phyloP scores from a whole-genome alignment of 2,888 invertebrate genomes.

The Capitulum mitella region DNA sequence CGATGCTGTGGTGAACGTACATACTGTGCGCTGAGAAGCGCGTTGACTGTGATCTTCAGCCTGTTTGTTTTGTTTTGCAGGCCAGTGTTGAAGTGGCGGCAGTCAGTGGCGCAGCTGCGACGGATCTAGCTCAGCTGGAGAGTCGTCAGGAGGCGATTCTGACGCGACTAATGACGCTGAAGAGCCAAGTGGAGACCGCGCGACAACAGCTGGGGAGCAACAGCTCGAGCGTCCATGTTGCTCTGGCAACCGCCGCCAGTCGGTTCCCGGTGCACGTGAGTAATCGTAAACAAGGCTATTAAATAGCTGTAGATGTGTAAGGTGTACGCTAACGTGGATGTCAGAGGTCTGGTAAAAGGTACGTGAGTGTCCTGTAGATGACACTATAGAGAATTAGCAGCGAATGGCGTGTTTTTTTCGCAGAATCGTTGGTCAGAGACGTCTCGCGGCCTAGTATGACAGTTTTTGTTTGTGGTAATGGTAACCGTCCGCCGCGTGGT shows the following conservation, averaged over 20 bases:
- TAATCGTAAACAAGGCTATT: neutral
- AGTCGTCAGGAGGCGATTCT: conserved; percentile 31
- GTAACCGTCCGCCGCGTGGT: no score
- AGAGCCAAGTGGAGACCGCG: conserved; percentile 28
- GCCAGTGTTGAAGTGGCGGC: no score
- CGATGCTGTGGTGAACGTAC: no score
- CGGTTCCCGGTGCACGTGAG: neutral
- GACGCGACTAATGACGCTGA: conserved; percentile 26
- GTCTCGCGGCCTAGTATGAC: neutral
- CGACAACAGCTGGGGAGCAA: conserved; percentile 3
- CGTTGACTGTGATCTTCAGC: no score
- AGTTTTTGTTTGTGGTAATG: no score
- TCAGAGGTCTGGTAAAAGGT: no score
- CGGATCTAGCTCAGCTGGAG: conserved; percentile 23
- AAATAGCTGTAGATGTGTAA: no score
- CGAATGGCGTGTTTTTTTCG: no score
- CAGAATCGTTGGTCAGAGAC: neutral
- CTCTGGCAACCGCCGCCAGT: neutral
- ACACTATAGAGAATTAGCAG: neutral
- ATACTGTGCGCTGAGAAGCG: no score
- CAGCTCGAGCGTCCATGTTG: neutral
- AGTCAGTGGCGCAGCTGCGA: neutral
- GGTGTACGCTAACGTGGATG: no score
- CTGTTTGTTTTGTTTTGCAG: no score
- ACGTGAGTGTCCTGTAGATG: neutral